A percentile compares a stretch with the other conserved stretches of the same genome.
These are phyloP conservation scores for Florisuga fusca DNA, from an alignment of 2,797 vertebrate species.

Conservation along the genomic window DNA sequence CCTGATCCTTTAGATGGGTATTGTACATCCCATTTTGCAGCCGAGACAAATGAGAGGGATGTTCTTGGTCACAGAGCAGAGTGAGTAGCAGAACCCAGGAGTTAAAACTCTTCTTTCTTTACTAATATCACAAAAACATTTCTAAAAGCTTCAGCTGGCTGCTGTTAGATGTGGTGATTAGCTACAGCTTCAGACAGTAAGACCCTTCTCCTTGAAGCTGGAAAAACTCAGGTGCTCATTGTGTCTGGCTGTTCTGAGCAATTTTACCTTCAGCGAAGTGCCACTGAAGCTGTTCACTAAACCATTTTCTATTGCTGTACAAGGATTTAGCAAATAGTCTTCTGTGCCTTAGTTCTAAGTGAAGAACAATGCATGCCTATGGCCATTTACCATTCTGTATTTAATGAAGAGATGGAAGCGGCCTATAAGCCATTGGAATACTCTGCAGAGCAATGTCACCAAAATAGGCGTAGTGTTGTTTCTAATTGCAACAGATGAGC, in stretches of 20 bases:
- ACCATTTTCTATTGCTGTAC: background rate
- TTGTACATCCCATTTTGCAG: background rate
- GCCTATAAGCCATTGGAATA: slow-evolving; percentile 80
- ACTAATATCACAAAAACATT: background rate
- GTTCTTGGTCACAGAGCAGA: accelerated
- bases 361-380: background rate
- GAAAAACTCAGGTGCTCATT: background rate
- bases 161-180: background rate
- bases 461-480: slow-evolving; percentile 89
- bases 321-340: background rate
- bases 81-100: background rate
- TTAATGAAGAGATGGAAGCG: slow-evolving; percentile 74
- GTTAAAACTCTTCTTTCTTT: background rate
- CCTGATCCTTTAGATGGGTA: background rate
- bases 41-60: background rate
- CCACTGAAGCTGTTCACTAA: background rate
- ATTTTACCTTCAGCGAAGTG: background rate
- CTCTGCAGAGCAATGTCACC: slow-evolving; percentile 84
- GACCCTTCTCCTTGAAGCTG: background rate
- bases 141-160: background rate
- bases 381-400: slow-evolving; percentile 79
- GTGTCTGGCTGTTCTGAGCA: background rate
- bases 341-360: background rate
- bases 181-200: background rate
- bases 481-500: slow-evolving; percentile 91